Conservation (phyloP, 2,797 vertebrate species). For the Corythornis leucogaster region DNA sequence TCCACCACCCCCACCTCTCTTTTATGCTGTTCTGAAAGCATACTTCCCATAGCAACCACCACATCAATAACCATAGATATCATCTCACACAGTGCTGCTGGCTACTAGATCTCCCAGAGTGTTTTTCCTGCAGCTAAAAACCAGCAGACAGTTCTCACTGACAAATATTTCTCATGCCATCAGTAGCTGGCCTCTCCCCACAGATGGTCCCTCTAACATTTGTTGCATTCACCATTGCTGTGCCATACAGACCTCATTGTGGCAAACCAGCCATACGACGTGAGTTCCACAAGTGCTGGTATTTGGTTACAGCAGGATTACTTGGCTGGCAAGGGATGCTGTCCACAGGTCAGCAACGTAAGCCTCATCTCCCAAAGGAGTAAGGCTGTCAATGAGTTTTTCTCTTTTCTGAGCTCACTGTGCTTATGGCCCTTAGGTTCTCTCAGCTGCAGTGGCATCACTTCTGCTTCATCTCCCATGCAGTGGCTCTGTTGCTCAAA, state of each 20-base stretch:
- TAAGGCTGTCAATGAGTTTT: not conserved
- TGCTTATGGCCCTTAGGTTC: not conserved
- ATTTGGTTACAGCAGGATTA: not conserved
- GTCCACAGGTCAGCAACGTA: accelerated
- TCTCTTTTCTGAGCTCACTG: not conserved
- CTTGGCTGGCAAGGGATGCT: not conserved
- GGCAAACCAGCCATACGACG: accelerated
- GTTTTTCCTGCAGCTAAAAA: not conserved
- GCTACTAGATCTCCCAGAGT: not conserved
- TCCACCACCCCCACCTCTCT: not conserved
- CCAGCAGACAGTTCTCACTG: not conserved
- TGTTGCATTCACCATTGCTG: accelerated
- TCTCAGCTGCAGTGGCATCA: not conserved
- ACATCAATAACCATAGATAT: not conserved
- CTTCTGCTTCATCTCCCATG: not conserved
- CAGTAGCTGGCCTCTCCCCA: not conserved
- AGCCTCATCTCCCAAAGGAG: not conserved
- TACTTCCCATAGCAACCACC: slow-evolving; percentile 33
- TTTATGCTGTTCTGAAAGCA: not conserved
- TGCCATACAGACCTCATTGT: not conserved
- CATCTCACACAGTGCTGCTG: slow-evolving; percentile 1
- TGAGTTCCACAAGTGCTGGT: not conserved
- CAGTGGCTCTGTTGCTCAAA: not conserved
- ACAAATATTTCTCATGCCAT: not conserved
- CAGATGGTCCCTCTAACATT: not conserved